Evolutionary conservation across 1,140 invertebrate species (phyloP), one percentile per base, ranked within the genome.

Genomic region (Eumaeus atala): DNA sequence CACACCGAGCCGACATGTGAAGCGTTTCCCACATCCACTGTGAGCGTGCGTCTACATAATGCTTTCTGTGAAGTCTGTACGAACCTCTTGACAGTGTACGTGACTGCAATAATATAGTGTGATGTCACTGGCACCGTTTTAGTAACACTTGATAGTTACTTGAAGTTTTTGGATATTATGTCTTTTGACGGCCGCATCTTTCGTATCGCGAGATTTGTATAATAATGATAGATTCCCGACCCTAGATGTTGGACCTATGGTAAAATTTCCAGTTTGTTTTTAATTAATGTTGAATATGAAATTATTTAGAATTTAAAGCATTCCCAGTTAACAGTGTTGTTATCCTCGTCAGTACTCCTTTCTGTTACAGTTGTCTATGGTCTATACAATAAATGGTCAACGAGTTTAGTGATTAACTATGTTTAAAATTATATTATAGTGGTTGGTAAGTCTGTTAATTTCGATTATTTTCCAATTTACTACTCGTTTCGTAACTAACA

Each of bases 131-230:
- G 62, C 64, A 66, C 69, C 64, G 54, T 62, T 72, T 63, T 65
- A 67, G 59, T 70, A 66, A 28, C 21, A 28, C 21, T 28, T 28
- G 21, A 28, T 28, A 28, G 21, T 28, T 28, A 62, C 63, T n/a
- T n/a, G n/a, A 70, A 35, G 42, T 28, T 82, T 79, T 80, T 77
- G 63, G 73, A 76, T 76, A 62, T 56, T 77, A 72, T 61, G 70
- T 75, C 69, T 78, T 72, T 81, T 77, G 72, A 78, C 70, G 67
- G 50, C 59, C 21, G 56, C 72, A 74, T 61, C 68, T 73, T 71
- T 74, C 62, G 48, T 65, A 67, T 58, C 68, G 67, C 64, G 44
- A 54, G 17, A 54, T 54, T 53, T 53, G 42, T 53, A 44, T 44
- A 33, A 52, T 28, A 40, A 40, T 18, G 38, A 21, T 40, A 17